Evolutionary conservation across 35 echinoderm and acorn worm species (phyloP), one percentile per base, ranked within the genome.

Genomic region (Lytechinus variegatus): DNA sequence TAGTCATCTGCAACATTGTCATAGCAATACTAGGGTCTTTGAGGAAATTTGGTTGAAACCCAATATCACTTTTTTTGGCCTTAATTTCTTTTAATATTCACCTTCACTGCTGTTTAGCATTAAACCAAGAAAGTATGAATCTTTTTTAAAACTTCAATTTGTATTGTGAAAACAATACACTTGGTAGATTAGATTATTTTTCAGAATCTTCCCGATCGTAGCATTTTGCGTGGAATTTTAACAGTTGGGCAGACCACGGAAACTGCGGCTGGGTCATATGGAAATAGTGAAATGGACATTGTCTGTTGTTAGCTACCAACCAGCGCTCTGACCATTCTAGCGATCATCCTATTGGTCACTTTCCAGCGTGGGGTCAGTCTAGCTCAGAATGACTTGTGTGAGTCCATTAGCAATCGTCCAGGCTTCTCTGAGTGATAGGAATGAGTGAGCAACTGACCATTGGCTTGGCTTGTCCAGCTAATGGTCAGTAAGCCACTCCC

Each of bases 261-360:
- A 79, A 24, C 14, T 79, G 66, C 14, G 19, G 16, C 66, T 79
- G 66, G 33, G n/a, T 24, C 66, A 79, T 79, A 79, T 79, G 66
- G 66, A 79, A 79, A n/a, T 44, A 33, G 88, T 14, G 27, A 90
- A 90, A 29, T 13, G 88, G 11, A 33, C 11, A 16, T 10, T 52
- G n/a, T 52, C 27, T 54, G 52, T 54, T 10, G 27, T 53, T 90
- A 33, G 13, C 88, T 44, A 90, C 29, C 88, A 90, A 54, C 88
- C 88, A 90, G 28, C 29, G 28, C 28, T 90, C 29, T 90, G 88
- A 90, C 88, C 88, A 90, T 54, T 90, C 29, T 52, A 52, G 88
- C 88, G 27, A 33, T 90, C 88, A 90, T 90, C 88, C 88, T 54
- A 90, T 90, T 90, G 88, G 88, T 54, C 88, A 90, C 27, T 90